Base-by-base conservation (phyloP, 2,888 invertebrate genomes). In the Metellina segmentata region DNA sequence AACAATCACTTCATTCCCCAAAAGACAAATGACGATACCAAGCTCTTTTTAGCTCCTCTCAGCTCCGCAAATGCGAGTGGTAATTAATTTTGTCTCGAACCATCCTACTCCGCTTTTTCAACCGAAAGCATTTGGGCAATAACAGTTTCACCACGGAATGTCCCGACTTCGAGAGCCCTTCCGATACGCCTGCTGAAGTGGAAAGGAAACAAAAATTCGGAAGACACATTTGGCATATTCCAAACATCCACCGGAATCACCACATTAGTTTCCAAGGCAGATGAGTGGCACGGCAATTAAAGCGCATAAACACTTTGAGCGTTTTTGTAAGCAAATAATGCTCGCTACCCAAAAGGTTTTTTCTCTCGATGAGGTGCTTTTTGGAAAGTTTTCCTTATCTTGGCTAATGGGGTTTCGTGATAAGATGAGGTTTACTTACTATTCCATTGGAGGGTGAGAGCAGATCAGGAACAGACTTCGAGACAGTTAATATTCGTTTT, bases 171-270 rank as follows among this genome's bases (percentile, higher is more conserved):
- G 19, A 9, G 77, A 19, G 8, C 48, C 52, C 19, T 77, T 77
- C 52, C 77, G 19, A 51, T 19, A 52, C 8, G 19, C 77, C 8
- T 9, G 77, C 49, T 51, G 19, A 34, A 51, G 51, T 16, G 11
- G 74, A n/a, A 19, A 19, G 49, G 9, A 51, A 78, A 87, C 53
- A 16, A 49, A 69, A 81, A 81, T 48, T 34, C 16, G 11, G 71
- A 77, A 72, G 79, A 81, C 79, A 71, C 70, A 85, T 85, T 49
- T 34, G 49, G 53, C 34, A 52, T 81, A 53, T 48, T 53, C 71
- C 79, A 87, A 87, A 81, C 87, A 79, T 53, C 72, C 74, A n/a
- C 9, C 61, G 48, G 79, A 87, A 87, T 87, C 53, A 81, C 87
- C 87, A 87, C 87, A 72, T 87, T 87, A 87, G n/a, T 79, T 81